phyloP scores from a whole-genome alignment of 2,888 invertebrate genomes.

The Polyommatus iphigenia region DNA sequence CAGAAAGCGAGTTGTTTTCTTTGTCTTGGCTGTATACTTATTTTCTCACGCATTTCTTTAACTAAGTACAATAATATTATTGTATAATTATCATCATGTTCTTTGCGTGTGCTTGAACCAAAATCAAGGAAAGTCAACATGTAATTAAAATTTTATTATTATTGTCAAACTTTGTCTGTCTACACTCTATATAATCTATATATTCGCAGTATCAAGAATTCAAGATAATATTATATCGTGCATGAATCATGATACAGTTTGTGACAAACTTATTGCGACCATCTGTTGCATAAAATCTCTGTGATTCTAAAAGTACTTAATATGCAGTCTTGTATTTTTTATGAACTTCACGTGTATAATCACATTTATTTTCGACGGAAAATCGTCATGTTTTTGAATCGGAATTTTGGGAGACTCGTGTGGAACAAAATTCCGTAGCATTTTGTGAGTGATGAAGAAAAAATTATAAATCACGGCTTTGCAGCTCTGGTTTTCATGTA shows the following conservation, averaged over 20 bases:
- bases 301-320: neutral
- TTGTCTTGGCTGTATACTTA: neutral
- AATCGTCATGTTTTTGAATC: neutral
- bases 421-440: too few species aligned
- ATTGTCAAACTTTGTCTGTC: neutral
- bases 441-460: too few species aligned
- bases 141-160: neutral
- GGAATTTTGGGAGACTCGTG: too few species aligned
- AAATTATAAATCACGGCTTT: too few species aligned
- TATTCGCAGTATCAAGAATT: neutral
- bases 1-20: neutral
- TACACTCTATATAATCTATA: neutral
- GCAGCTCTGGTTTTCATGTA: too few species aligned
- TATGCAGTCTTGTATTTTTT: neutral
- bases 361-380: neutral
- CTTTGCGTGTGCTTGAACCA: too few species aligned
- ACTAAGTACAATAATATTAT: too few species aligned
- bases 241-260: neutral
- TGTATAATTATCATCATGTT: too few species aligned
- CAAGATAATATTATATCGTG: neutral
- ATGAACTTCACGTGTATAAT: neutral
- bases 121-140: neutral
- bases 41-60: too few species aligned
- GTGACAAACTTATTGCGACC: conserved; percentile 1
- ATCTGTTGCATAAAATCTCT: conserved; percentile 14